These are phyloP conservation scores for Nephila pilipes DNA, from an alignment of 1,140 invertebrate genomes.

Conservation along the genomic window DNA sequence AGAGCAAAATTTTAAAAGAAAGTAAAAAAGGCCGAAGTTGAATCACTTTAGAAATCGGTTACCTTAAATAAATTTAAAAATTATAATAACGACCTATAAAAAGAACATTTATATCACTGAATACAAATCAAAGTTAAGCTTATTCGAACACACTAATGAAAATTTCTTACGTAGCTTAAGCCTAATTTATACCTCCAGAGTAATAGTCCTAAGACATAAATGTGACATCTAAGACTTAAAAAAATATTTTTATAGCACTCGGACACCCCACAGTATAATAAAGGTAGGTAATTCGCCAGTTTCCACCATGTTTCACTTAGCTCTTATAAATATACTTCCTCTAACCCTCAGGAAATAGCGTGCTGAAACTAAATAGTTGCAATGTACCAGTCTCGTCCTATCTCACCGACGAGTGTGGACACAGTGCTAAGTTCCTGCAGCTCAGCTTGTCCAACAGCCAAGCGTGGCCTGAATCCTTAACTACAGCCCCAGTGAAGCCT, in stretches of 20 bases:
- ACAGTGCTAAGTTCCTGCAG: conserved; percentile 53
- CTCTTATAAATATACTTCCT: conserved; percentile 30
- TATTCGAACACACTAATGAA: no score
- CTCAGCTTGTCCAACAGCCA: conserved; percentile 21
- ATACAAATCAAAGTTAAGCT: no score
- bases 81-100: no score
- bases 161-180: no score
- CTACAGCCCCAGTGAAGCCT: neutral
- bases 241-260: conserved; percentile 5
- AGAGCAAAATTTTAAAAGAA: no score
- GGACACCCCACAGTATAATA: neutral
- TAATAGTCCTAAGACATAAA: neutral
- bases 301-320: conserved; percentile 31
- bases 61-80: no score
- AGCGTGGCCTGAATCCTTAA: conserved; percentile 43
- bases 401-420: conserved; percentile 25
- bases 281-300: conserved; percentile 2
- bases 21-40: no score
- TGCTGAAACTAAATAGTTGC: conserved; percentile 36
- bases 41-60: no score
- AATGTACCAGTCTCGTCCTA: conserved; percentile 19
- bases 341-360: conserved; percentile 24
- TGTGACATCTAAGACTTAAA: neutral
- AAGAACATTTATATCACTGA: no score
- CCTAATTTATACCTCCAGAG: neutral